These are phyloP conservation scores for Temnothorax ravouxi DNA, from an alignment of 2,888 invertebrate genomes.

Conservation along the genomic window DNA sequence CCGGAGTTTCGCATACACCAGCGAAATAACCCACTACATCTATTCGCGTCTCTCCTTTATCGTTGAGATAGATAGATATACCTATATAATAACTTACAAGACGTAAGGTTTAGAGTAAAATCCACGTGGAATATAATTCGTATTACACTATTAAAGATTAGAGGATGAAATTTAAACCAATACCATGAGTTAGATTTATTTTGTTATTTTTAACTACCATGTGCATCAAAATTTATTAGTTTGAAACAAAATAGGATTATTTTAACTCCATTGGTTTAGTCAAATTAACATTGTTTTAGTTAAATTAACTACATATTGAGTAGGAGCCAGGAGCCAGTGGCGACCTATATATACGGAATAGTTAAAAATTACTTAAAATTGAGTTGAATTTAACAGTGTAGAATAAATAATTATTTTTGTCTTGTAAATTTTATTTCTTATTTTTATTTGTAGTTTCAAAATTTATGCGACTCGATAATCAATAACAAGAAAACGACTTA, in stretches of 20 bases:
- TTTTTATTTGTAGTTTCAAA: not conserved
- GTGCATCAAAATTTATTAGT: too few species aligned
- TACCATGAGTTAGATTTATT: too few species aligned
- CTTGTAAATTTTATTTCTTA: not conserved
- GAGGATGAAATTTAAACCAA: too few species aligned
- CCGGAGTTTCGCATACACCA: slow-evolving; percentile 34
- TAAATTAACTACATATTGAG: too few species aligned
- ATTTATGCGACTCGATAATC: not conserved
- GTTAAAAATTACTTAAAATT: too few species aligned
- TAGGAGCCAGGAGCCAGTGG: too few species aligned
- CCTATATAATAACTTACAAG: slow-evolving; percentile 13
- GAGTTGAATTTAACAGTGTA: too few species aligned
- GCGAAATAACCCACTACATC: slow-evolving; percentile 34
- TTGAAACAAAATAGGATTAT: too few species aligned
- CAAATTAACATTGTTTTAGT: too few species aligned
- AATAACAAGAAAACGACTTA: not conserved
- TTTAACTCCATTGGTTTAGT: too few species aligned
- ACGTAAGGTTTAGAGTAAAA: not conserved
- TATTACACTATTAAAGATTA: not conserved
- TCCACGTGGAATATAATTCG: not conserved
- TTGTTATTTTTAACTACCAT: too few species aligned
- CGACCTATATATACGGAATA: too few species aligned
- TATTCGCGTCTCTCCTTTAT: slow-evolving; percentile 38
- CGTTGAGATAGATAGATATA: not conserved
- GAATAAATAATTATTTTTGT: not conserved